A percentile compares a stretch with the other conserved stretches of the same genome.
These are phyloP conservation scores for Dinothrombium tinctorium DNA, from an alignment of 1,140 invertebrate genomes.

Conservation along the genomic window DNA sequence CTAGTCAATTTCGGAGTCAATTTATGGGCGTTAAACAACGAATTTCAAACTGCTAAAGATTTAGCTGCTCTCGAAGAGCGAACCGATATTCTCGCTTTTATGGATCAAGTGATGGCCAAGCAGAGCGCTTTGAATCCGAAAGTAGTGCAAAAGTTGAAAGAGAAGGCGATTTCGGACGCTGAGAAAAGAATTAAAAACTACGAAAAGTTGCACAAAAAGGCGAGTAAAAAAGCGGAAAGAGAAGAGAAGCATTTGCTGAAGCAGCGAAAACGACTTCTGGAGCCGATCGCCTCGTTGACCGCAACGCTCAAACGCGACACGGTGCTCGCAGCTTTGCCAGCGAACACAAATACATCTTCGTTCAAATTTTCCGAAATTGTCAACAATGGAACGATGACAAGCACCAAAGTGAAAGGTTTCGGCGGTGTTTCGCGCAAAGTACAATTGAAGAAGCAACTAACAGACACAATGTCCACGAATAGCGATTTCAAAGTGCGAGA, in stretches of 20 bases:
- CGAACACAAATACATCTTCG: too few species aligned
- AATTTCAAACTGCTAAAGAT: constrained; percentile 69
- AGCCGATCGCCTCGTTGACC: neutral
- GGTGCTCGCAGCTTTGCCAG: too few species aligned
- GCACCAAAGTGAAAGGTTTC: constrained; percentile 9
- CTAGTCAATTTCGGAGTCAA: constrained; percentile 81
- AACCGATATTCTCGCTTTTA: constrained; percentile 40
- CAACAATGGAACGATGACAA: constrained; percentile 8
- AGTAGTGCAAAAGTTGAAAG: constrained; percentile 26
- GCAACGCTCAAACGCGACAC: neutral
- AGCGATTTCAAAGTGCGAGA: constrained; percentile 28
- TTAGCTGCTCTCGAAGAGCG: constrained; percentile 61
- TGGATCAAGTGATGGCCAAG: constrained; percentile 60
- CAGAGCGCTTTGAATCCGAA: constrained; percentile 49
- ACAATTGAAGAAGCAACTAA: constrained; percentile 13
- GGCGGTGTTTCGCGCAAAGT: constrained; percentile 17
- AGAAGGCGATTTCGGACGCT: constrained; percentile 41
- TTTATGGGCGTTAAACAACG: constrained; percentile 71
- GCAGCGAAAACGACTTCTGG: constrained; percentile 27
- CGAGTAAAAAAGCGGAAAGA: constrained; percentile 42
- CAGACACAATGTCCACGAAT: constrained; percentile 2
- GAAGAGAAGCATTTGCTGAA: constrained; percentile 43
- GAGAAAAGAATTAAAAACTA: constrained; percentile 61
- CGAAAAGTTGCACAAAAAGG: constrained; percentile 55
- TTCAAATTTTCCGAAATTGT: constrained; percentile 18